Conservation (phyloP, 2,888 invertebrate genomes). For the Griposia aprilina region DNA sequence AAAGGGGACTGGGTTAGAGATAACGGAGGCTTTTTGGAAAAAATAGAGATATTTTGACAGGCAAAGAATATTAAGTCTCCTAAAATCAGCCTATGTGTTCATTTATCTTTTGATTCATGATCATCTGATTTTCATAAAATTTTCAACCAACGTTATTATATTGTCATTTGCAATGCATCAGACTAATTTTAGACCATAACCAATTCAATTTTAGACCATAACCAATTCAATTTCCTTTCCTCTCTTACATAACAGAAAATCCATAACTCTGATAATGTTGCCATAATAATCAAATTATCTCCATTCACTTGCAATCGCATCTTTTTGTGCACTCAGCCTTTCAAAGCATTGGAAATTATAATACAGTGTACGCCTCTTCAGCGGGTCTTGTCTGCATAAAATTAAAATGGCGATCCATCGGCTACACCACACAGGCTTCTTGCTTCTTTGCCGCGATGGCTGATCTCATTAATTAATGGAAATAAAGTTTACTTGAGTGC, state of each 20-base stretch:
- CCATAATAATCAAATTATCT: constrained; percentile 24
- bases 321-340: constrained; percentile 45
- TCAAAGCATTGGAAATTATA: constrained; percentile 33
- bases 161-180: neutral
- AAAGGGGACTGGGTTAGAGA: neutral
- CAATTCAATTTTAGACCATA: neutral
- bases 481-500: constrained; percentile 34
- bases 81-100: neutral
- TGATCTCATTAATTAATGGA: constrained; percentile 42
- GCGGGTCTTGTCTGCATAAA: constrained; percentile 52
- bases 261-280: neutral
- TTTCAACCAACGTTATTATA: no score
- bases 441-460: constrained; percentile 15
- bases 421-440: constrained; percentile 44
- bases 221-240: neutral
- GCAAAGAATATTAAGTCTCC: neutral
- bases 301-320: constrained; percentile 19
- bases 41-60: neutral
- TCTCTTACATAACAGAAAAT: neutral
- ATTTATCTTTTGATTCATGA: neutral
- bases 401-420: constrained; percentile 49
- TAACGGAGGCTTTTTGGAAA: neutral
- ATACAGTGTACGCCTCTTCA: constrained; percentile 26
- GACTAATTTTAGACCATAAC: neutral
- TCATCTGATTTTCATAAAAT: neutral